Conservation (phyloP, 92 coral and sea anemone genomes). For the Nematostella vectensis region DNA sequence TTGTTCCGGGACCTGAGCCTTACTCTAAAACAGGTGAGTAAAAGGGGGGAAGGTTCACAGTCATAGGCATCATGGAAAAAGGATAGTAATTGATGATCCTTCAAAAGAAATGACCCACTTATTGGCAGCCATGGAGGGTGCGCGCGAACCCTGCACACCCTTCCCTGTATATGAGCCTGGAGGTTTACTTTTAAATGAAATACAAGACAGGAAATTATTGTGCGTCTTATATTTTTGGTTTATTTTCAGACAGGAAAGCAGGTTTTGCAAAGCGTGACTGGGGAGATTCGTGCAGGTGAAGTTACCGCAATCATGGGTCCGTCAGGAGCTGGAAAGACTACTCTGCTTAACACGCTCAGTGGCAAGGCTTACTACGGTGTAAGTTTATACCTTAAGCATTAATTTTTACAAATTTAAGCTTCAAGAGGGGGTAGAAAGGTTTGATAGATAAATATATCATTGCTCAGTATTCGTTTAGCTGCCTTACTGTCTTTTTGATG, state of each 20-base stretch:
- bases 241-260: conserved; percentile 25
- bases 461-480: too few species aligned
- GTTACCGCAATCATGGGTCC: conserved; percentile 96
- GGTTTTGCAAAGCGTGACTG: conserved; percentile 74
- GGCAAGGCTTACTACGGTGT: conserved; percentile 96
- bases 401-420: background rate
- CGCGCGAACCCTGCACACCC: too few species aligned
- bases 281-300: conserved; percentile 63
- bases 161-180: too few species aligned
- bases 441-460: background rate
- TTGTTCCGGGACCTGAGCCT: conserved; percentile 68
- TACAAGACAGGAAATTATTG: too few species aligned
- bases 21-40: conserved; percentile 58
- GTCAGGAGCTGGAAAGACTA: conserved; percentile 85
- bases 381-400: conserved; percentile 4
- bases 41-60: too few species aligned
- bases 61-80: too few species aligned
- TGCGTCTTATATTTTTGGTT: too few species aligned
- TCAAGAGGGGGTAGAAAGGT: background rate
- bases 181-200: too few species aligned
- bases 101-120: too few species aligned
- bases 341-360: conserved; percentile 79
- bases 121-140: too few species aligned
- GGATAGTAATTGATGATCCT: too few species aligned
- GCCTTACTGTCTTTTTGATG: background rate